phyloP scores from a whole-genome alignment of 2,113 vertebrate species.

The Calyptommatus sinebrachiatus region DNA sequence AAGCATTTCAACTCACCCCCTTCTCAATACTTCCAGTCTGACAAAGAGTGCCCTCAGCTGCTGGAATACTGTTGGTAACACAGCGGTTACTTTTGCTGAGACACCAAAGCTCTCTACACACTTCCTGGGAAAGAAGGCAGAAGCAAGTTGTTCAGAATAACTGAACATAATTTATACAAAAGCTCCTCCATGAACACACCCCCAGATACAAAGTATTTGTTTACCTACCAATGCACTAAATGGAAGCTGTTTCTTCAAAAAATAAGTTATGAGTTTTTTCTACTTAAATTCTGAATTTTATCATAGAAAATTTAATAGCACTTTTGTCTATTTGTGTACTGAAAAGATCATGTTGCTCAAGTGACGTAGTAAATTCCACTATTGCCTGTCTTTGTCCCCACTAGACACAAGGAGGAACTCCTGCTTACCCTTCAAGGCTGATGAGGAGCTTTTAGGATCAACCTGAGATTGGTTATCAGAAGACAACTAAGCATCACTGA shows the following conservation, averaged over 20 bases:
- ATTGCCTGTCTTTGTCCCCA: too few species aligned
- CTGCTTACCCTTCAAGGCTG: too few species aligned
- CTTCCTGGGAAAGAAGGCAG: constrained; percentile 99
- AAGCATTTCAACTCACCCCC: constrained; percentile 82
- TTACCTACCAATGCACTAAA: constrained; percentile 24
- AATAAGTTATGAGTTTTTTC: neutral
- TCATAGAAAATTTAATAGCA: neutral
- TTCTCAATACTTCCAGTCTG: constrained; percentile 96
- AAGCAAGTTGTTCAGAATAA: constrained; percentile 95
- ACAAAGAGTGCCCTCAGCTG: constrained; percentile 94
- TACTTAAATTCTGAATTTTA: neutral
- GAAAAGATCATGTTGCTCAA: neutral
- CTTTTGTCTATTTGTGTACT: neutral
- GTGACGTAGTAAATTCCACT: neutral
- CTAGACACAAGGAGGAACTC: too few species aligned
- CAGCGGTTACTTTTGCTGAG: constrained; percentile 99
- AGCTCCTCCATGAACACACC: constrained; percentile 21
- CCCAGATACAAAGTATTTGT: constrained; percentile 19
- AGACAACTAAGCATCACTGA: too few species aligned
- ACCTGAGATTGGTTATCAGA: too few species aligned
- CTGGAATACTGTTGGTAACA: constrained; percentile 98
- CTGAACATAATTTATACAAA: constrained; percentile 27
- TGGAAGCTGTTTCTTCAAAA: neutral
- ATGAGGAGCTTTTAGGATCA: too few species aligned
- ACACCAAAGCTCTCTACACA: constrained; percentile 99